Conservation (phyloP, 1,140 invertebrate genomes). For the Pygmarrhopalites habei region DNA sequence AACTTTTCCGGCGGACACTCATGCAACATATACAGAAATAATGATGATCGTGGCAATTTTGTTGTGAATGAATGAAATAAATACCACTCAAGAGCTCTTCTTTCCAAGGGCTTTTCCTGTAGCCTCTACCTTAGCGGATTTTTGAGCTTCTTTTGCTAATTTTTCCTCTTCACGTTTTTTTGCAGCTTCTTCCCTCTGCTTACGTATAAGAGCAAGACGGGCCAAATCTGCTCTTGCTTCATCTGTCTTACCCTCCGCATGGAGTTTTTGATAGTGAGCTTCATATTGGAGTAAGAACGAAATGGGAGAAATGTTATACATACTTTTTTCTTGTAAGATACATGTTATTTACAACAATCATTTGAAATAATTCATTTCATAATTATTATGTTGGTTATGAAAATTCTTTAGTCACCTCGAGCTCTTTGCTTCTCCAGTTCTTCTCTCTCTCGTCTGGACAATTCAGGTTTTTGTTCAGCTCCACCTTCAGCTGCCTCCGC, state of each 20-base stretch:
- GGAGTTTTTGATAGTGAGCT: constrained; percentile 83
- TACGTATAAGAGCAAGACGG: constrained; percentile 60
- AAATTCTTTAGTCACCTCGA: no score
- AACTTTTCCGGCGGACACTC: no score
- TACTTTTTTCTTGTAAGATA: no score
- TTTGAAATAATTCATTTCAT: no score
- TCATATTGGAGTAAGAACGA: no score
- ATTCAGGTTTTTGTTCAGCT: constrained; percentile 57
- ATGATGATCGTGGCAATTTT: no score
- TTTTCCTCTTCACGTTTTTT: constrained; percentile 80
- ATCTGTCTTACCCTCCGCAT: constrained; percentile 89
- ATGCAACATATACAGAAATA: no score
- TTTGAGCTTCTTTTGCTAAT: constrained; percentile 54
- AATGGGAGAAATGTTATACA: no score
- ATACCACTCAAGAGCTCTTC: constrained; percentile 39
- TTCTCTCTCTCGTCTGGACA: constrained; percentile 69
- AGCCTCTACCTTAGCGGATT: constrained; percentile 50
- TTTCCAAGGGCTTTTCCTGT: constrained; percentile 55
- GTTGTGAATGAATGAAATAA: no score
- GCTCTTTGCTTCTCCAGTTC: constrained; percentile 86
- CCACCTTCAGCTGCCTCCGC: constrained; percentile 41
- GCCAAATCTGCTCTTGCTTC: constrained; percentile 90
- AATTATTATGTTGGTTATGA: no score
- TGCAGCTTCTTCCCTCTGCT: constrained; percentile 88
- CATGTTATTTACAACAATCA: no score